phyloP scores from a whole-genome alignment of 2,888 invertebrate genomes.

The Sepiola atlantica region DNA sequence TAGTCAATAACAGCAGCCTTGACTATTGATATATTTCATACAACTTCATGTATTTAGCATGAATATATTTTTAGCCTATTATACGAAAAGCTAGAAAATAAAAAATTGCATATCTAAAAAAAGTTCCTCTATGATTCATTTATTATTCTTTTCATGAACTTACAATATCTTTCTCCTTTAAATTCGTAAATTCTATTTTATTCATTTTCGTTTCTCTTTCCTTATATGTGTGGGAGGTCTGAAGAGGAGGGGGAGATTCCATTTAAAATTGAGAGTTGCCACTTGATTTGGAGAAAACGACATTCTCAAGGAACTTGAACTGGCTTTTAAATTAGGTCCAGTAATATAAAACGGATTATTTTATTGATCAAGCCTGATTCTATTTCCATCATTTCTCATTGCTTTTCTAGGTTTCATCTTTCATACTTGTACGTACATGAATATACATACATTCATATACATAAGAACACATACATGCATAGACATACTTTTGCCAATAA shows the following conservation, averaged over 20 bases:
- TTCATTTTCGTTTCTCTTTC: background rate
- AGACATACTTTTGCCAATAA: too few relatives aligned
- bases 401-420: background rate
- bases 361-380: background rate
- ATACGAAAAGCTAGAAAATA: background rate
- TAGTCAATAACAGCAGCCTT: too few relatives aligned
- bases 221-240: background rate
- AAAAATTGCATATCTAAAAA: background rate
- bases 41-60: background rate
- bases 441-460: too few relatives aligned
- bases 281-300: background rate
- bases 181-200: background rate
- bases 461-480: too few relatives aligned
- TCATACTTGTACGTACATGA: too few relatives aligned
- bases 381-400: background rate
- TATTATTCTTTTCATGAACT: background rate
- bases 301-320: background rate
- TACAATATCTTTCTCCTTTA: background rate
- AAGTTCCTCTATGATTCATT: background rate
- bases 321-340: conserved; percentile 32
- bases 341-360: conserved; percentile 9
- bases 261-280: background rate
- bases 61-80: background rate
- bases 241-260: background rate
- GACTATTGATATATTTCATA: background rate